phyloP scores from a whole-genome alignment of 2,113 vertebrate species.

The Pseudorectes ferrugineus region DNA sequence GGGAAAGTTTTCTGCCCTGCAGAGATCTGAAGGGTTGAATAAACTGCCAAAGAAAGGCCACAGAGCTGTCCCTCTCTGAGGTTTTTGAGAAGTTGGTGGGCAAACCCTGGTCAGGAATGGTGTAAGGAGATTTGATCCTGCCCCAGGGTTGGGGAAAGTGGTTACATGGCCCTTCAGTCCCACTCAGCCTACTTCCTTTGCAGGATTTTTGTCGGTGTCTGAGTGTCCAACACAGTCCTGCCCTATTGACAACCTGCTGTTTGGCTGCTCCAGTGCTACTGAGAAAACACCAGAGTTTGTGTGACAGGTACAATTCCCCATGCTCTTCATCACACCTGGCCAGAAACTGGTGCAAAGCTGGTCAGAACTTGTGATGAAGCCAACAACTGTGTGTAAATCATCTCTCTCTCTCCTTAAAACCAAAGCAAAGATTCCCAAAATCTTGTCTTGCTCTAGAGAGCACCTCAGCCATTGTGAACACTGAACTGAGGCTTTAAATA shows the following conservation, averaged over 20 bases:
- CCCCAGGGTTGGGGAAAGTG: background rate
- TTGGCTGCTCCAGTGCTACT: background rate
- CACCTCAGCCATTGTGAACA: background rate
- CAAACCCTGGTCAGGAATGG: background rate
- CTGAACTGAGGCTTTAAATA: background rate
- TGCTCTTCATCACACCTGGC: background rate
- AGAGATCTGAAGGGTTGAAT: background rate
- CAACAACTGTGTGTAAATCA: background rate
- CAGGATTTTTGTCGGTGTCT: fast-evolving
- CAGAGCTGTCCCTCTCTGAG: background rate
- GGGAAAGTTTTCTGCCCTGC: background rate
- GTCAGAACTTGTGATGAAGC: background rate
- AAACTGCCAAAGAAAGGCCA: background rate
- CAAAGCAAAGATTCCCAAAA: background rate
- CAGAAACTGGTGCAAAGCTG: background rate
- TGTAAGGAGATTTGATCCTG: background rate
- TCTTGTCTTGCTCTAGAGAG: background rate
- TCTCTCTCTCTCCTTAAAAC: background rate
- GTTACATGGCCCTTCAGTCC: fast-evolving
- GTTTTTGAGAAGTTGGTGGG: background rate
- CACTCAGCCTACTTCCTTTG: background rate
- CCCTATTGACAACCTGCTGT: background rate
- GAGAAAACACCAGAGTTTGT: background rate
- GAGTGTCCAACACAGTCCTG: background rate
- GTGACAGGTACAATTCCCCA: background rate